Percentiles rank a stretch among this genome's conserved stretches.
These are phyloP conservation scores for Natator depressus DNA, from an alignment of 2,113 vertebrate genomes.

Conservation along the genomic window DNA sequence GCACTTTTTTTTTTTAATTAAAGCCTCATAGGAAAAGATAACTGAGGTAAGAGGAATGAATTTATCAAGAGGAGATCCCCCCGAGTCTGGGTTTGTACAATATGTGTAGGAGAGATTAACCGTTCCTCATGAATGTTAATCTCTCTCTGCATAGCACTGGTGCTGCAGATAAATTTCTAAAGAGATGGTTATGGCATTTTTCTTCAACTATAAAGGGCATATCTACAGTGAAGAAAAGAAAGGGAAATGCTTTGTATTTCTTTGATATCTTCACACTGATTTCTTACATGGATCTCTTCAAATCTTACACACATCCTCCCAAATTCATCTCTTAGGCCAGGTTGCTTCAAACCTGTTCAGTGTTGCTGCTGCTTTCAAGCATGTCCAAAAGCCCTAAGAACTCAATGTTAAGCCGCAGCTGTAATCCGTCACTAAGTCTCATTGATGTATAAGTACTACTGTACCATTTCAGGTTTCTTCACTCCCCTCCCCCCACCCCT, in stretches of 20 bases:
- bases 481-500: neutral
- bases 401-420: neutral
- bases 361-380: neutral
- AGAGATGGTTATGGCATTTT: neutral
- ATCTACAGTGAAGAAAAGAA: neutral
- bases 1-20: neutral
- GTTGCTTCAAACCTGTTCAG: neutral
- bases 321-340: neutral
- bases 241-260: neutral
- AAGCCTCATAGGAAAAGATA: neutral
- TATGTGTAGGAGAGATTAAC: neutral
- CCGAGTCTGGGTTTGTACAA: neutral
- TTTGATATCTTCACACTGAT: neutral
- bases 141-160: neutral
- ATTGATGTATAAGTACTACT: neutral
- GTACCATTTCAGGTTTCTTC: neutral
- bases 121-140: fast-evolving
- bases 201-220: neutral
- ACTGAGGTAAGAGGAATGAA: neutral
- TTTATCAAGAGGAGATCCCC: neutral
- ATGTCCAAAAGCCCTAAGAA: neutral
- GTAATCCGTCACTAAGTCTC: neutral
- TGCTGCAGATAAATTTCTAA: neutral
- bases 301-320: neutral
- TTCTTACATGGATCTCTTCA: neutral